Conservation (phyloP, 1,140 invertebrate species). For the Forficula auricularia region DNA sequence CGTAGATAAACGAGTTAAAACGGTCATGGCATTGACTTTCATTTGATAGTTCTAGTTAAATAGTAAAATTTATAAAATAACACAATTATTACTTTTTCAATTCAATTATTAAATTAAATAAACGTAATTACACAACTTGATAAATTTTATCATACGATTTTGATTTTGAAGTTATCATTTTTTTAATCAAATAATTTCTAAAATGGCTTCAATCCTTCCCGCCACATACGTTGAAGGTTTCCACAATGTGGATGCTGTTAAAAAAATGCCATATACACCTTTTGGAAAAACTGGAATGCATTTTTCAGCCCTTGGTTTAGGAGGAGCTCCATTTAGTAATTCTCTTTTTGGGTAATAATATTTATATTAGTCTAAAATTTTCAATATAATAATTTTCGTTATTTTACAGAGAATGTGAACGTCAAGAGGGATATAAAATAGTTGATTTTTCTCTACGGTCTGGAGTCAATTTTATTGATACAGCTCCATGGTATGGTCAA, state of each 20-base stretch:
- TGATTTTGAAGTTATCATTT: too few relatives aligned
- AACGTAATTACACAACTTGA: too few relatives aligned
- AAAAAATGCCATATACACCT: slow-evolving; percentile 23
- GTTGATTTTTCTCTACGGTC: slow-evolving; percentile 49
- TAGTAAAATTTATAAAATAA: too few relatives aligned
- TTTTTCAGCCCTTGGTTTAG: neutral
- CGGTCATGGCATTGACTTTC: too few relatives aligned
- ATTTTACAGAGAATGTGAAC: slow-evolving; percentile 31
- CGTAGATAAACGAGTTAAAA: too few relatives aligned
- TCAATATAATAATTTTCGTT: slow-evolving; percentile 1
- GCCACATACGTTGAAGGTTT: slow-evolving; percentile 24
- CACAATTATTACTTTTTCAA: too few relatives aligned
- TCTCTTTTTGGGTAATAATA: neutral
- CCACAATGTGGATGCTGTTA: slow-evolving; percentile 21
- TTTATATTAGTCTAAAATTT: neutral
- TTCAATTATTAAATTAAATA: too few relatives aligned
- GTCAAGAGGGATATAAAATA: slow-evolving; percentile 45
- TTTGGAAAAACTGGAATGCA: slow-evolving; percentile 24
- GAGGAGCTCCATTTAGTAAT: slow-evolving; percentile 1
- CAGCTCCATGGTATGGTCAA: slow-evolving; percentile 80
- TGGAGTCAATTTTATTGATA: slow-evolving; percentile 85
- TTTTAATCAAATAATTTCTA: too few relatives aligned
- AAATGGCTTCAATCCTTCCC: slow-evolving; percentile 10
- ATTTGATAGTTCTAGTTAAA: too few relatives aligned
- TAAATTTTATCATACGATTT: too few relatives aligned